Evolutionary conservation across 2,113 vertebrate species (phyloP).

Genomic region (Oreocharis arfaki): DNA sequence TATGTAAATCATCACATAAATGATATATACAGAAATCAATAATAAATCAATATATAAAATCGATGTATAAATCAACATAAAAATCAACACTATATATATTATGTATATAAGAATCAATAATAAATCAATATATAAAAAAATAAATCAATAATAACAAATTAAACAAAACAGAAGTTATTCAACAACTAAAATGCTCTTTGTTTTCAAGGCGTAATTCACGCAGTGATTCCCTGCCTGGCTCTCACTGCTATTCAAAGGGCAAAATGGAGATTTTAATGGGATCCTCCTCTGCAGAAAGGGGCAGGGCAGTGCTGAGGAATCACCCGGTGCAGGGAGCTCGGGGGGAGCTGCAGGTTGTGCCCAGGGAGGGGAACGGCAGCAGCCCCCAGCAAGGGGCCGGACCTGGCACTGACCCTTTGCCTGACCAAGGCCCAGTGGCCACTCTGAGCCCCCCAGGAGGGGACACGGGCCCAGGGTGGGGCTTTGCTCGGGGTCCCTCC

Average conservation of each 20-base stretch:
- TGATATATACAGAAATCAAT: background rate
- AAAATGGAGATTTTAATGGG: background rate
- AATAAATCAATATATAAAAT: background rate
- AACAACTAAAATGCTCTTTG: background rate
- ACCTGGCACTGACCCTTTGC: background rate
- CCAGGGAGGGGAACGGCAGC: background rate
- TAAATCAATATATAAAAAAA: background rate
- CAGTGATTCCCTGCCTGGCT: background rate
- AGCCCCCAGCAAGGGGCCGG: background rate
- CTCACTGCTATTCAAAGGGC: background rate
- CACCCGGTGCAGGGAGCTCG: background rate
- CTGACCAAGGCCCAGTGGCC: background rate
- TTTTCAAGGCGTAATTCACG: background rate
- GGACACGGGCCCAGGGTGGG: background rate
- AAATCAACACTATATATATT: background rate
- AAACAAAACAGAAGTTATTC: background rate
- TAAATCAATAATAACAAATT: background rate
- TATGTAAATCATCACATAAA: background rate
- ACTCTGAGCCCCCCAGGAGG: background rate
- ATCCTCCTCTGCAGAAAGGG: background rate
- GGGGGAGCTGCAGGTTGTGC: background rate
- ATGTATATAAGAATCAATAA: background rate
- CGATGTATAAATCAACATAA: too few relatives aligned
- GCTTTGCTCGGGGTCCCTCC: background rate
- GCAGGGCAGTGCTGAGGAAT: background rate